Evolutionary conservation across 2,888 invertebrate species (phyloP).

Genomic region (Strigamia maritima): DNA sequence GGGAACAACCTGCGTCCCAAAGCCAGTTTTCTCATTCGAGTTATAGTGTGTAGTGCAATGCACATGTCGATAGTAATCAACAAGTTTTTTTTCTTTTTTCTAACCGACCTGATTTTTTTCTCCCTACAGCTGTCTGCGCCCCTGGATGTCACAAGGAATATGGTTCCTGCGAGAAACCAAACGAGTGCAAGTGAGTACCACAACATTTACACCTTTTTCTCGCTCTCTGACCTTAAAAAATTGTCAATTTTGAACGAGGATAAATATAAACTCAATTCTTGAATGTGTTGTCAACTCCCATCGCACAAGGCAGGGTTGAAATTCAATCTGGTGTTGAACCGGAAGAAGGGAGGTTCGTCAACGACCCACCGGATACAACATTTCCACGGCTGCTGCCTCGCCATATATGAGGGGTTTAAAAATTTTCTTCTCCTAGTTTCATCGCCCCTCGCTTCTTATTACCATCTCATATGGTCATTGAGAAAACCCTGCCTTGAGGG

Average conservation of each 20-base stretch:
- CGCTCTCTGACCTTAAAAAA: background rate
- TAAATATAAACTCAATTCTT: background rate
- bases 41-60: slow-evolving; percentile 24
- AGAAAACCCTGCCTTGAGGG: slow-evolving; percentile 31
- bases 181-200: slow-evolving; percentile 90
- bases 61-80: slow-evolving; percentile 34
- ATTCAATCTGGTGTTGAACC: slow-evolving; percentile 15
- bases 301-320: slow-evolving; percentile 2
- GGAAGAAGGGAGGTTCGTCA: slow-evolving; percentile 15
- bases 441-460: slow-evolving; percentile 27
- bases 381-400: slow-evolving; percentile 15
- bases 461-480: slow-evolving; percentile 32
- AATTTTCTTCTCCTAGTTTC: background rate
- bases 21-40: slow-evolving; percentile 34
- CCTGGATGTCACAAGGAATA: slow-evolving; percentile 87
- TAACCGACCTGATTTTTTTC: slow-evolving; percentile 34
- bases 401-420: slow-evolving; percentile 9
- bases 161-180: slow-evolving; percentile 86
- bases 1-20: slow-evolving; percentile 34
- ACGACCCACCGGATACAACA: slow-evolving; percentile 28
- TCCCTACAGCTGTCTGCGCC: slow-evolving; percentile 83
- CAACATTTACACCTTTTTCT: background rate
- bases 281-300: slow-evolving; percentile 1
- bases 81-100: slow-evolving; percentile 25
- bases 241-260: background rate